Evolutionary conservation across 2,888 invertebrate genomes (phyloP).

Genomic region (Nomada fucata): DNA sequence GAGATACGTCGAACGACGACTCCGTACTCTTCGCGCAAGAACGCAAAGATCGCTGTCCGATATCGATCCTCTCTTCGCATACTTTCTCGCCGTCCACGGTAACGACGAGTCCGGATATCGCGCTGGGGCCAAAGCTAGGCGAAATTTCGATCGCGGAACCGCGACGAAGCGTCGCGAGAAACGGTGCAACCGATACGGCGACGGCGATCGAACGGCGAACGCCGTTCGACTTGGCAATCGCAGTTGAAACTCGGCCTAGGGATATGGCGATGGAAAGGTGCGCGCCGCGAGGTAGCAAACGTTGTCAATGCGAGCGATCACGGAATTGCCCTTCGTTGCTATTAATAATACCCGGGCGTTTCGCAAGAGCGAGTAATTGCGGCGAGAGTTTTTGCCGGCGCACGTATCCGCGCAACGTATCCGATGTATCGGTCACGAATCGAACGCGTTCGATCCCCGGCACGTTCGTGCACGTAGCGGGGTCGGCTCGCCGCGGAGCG

Average conservation of each 20-base stretch:
- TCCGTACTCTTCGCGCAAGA: constrained; percentile 21
- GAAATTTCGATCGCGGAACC: neutral
- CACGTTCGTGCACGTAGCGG: neutral
- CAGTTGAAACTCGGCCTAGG: neutral
- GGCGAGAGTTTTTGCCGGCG: neutral
- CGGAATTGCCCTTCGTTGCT: constrained; percentile 8
- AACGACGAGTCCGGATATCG: neutral
- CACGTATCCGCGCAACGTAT: neutral
- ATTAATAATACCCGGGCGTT: constrained; percentile 26
- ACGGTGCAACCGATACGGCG: too few species aligned
- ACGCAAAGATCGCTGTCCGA: constrained; percentile 28
- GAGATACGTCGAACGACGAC: constrained; percentile 17
- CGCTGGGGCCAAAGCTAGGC: too few species aligned
- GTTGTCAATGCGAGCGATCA: constrained; percentile 1
- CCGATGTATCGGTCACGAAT: constrained; percentile 16
- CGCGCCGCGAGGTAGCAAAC: neutral
- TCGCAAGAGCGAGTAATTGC: constrained; percentile 10
- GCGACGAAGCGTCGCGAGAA: too few species aligned
- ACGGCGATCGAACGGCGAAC: too few species aligned
- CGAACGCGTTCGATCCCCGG: constrained; percentile 13
- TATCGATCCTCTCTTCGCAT: constrained; percentile 21
- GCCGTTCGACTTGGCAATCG: too few species aligned
- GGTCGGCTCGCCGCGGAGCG: neutral
- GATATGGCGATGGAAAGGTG: neutral
- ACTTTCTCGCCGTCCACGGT: constrained; percentile 7